Percentiles rank a stretch among this genome's conserved stretches.
Evolutionary conservation across 1,140 invertebrate genomes (phyloP).

Genomic region (Drosophila saltans): DNA sequence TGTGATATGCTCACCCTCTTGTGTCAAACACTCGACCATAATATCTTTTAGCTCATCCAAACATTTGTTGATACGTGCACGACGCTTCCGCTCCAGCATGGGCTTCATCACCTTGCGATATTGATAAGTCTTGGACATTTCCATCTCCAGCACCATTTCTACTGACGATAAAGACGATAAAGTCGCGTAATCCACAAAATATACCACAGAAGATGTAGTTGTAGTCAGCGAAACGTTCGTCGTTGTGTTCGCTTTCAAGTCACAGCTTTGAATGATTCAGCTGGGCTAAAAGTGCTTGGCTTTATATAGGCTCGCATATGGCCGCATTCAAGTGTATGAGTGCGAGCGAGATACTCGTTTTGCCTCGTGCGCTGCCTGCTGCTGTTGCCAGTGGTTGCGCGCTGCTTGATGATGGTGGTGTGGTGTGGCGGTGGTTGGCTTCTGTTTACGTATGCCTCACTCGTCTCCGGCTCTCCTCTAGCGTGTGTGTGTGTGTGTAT

Average conservation of each 20-base stretch:
- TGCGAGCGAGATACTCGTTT: constrained; percentile 71
- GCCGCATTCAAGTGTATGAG: constrained; percentile 15
- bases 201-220: constrained; percentile 1
- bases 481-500: constrained; percentile 25
- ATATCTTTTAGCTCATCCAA: constrained; percentile 94
- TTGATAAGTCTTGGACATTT: constrained; percentile 86
- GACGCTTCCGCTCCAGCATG: constrained; percentile 92
- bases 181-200: constrained; percentile 70
- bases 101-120: constrained; percentile 90
- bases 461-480: constrained; percentile 11
- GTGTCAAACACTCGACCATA: constrained; percentile 85
- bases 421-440: constrained; percentile 53
- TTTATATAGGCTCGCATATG: constrained; percentile 69
- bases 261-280: constrained; percentile 77
- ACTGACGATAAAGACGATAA: constrained; percentile 8
- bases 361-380: constrained; percentile 74
- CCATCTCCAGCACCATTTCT: constrained; percentile 78
- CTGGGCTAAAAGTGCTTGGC: constrained; percentile 55
- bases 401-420: constrained; percentile 25
- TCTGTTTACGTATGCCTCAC: constrained; percentile 75
- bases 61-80: constrained; percentile 95
- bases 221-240: constrained; percentile 17
- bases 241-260: constrained; percentile 56
- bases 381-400: constrained; percentile 34
- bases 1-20: constrained; percentile 90